A percentile compares a stretch with the other conserved stretches of the same genome.
These are phyloP conservation scores for Flexamia atlantica DNA, from an alignment of 2,888 invertebrate species.

Conservation along the genomic window DNA sequence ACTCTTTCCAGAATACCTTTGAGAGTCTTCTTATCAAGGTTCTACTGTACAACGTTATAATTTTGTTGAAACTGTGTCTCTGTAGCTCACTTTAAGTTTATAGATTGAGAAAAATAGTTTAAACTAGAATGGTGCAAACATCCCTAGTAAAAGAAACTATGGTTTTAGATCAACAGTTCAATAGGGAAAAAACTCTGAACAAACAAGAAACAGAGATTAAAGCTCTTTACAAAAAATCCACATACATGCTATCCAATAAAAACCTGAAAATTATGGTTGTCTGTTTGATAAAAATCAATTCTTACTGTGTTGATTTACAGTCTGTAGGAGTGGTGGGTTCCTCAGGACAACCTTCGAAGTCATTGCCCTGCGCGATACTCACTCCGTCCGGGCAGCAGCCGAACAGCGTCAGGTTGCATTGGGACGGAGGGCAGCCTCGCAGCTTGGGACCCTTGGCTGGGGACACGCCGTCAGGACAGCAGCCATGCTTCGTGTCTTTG, in stretches of 20 bases:
- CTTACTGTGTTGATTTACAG: conserved; percentile 72
- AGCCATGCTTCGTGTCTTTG: conserved; percentile 85
- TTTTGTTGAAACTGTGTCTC: no score
- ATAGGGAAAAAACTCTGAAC: no score
- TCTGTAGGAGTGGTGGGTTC: conserved; percentile 70
- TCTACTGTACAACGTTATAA: no score
- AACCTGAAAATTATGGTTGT: background rate
- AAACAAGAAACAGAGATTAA: no score
- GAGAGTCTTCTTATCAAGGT: no score
- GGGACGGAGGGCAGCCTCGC: conserved; percentile 86
- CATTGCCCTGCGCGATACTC: conserved; percentile 88
- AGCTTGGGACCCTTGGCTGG: conserved; percentile 84
- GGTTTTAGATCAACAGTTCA: no score
- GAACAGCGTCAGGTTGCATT: conserved; percentile 87
- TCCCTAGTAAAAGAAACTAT: no score
- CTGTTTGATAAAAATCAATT: conserved; percentile 48
- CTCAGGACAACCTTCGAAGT: conserved; percentile 89
- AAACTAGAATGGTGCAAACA: no score
- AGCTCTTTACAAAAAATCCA: no score
- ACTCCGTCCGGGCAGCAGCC: conserved; percentile 92
- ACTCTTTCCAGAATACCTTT: no score
- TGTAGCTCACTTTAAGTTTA: no score
- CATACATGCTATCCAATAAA: background rate
- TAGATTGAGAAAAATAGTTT: no score
- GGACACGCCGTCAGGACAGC: conserved; percentile 90